Conservation (phyloP, 2,888 invertebrate species). For the Himalopsyche tibetana region DNA sequence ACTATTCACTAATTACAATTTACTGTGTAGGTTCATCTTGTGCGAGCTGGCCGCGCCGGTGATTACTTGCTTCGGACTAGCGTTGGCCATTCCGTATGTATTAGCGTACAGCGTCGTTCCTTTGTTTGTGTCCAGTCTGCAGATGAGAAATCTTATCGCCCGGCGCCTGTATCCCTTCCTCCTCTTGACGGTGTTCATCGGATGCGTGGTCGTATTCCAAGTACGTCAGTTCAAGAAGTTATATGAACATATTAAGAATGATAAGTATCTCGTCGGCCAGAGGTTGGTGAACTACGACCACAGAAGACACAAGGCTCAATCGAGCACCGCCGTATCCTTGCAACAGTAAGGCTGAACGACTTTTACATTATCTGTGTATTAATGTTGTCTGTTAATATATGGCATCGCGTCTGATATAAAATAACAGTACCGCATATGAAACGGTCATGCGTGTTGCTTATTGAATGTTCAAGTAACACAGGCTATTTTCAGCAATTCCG, state of each 20-base stretch:
- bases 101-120: slow-evolving; percentile 88
- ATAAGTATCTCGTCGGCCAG: slow-evolving; percentile 98
- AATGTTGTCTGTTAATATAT: slow-evolving; percentile 29
- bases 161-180: slow-evolving; percentile 94
- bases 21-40: slow-evolving; percentile 81
- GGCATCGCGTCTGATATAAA: slow-evolving; percentile 8
- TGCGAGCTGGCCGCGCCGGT: slow-evolving; percentile 93
- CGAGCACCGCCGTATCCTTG: slow-evolving; percentile 59
- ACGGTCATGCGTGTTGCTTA: not conserved
- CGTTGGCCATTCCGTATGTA: slow-evolving; percentile 95
- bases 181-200: slow-evolving; percentile 82
- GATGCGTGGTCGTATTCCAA: slow-evolving; percentile 88
- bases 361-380: not conserved
- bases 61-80: slow-evolving; percentile 90
- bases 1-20: too few relatives aligned
- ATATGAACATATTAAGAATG: slow-evolving; percentile 99
- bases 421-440: not conserved
- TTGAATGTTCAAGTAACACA: not conserved
- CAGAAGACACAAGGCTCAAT: slow-evolving; percentile 79
- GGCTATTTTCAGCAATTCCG: not conserved
- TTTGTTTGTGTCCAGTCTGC: slow-evolving; percentile 79
- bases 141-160: slow-evolving; percentile 85
- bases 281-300: slow-evolving; percentile 98
- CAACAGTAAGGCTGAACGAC: slow-evolving; percentile 51
- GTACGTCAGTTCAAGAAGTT: slow-evolving; percentile 94